Base-by-base conservation (phyloP, 2,888 invertebrate species). In the Scaeva pyrastri region DNA sequence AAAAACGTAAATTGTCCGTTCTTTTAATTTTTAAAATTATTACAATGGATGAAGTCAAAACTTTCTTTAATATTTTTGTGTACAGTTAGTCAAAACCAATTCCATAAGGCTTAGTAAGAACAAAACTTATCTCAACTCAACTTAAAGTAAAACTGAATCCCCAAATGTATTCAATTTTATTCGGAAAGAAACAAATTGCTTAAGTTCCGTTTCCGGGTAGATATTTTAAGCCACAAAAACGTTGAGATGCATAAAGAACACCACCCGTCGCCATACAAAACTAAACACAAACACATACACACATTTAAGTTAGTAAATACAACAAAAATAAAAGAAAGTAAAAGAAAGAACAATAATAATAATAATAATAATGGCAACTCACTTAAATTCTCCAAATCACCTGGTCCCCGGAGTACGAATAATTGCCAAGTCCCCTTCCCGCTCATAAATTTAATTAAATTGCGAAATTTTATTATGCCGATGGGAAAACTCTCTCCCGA, bases 371-470 rank as follows among this genome's bases (percentile, higher is more conserved):
- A 85, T 85, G 75, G 80, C 80, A 75, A 80, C 80, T 80, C 80
- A 85, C 84, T 85, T 85, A 85, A 85, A 85, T 85, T 74, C 83
- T 80, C 60, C 23, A 66, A 80, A 85, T 85, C 84, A 85, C 84
- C 84, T 85, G 84, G 72, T 85, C 84, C 72, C 68, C 55, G 11
- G 55, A 85, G 80, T 75, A 66, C 43, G 55, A 85, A 85, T 85
- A 85, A 85, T 85, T 85, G 80, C 72, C 60, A 11, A 48, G 80
- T 66, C 68, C 76, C 39, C 60, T 48, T 55, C 75, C 70, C 76
- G 60, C 58, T 52, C 72, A 85, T 85, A 85, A 85, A 85, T 80
- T 85, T 85, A 85, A 85, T 85, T 85, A 85, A 85, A 85, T 85
- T 85, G 84, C 72, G 76, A 76, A 80, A 76, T 80, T 80, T 75